These are phyloP conservation scores for Chaetops frenatus DNA, from an alignment of 2,113 vertebrate species.

Conservation along the genomic window DNA sequence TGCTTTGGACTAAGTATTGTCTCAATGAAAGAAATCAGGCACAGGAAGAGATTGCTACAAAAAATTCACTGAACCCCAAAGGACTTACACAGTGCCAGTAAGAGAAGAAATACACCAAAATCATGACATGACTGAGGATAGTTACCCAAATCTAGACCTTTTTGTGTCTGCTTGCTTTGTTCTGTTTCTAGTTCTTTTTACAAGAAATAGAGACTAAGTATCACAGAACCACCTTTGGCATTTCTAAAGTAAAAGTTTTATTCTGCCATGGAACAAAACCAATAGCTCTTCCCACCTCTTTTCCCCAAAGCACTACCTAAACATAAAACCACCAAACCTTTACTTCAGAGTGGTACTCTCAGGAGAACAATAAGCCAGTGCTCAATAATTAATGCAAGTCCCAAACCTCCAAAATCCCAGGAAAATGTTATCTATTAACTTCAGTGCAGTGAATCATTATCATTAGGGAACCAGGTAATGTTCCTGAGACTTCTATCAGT, in stretches of 20 bases:
- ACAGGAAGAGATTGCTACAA: not conserved
- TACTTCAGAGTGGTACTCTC: not conserved
- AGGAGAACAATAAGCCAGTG: not conserved
- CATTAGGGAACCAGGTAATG: not conserved
- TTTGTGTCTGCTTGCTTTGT: not conserved
- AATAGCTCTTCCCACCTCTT: fast-evolving
- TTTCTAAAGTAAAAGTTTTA: not conserved
- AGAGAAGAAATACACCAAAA: not conserved
- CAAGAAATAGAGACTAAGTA: not conserved
- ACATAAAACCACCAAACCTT: not conserved
- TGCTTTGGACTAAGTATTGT: not conserved
- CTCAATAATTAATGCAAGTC: not conserved
- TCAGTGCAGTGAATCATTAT: not conserved
- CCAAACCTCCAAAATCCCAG: not conserved
- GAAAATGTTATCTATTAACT: not conserved
- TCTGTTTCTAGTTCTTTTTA: not conserved
- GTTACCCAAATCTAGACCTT: not conserved
- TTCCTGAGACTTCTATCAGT: not conserved
- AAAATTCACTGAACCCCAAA: not conserved
- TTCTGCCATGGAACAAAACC: not conserved
- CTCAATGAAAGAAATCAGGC: not conserved
- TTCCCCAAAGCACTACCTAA: not conserved
- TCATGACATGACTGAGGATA: not conserved
- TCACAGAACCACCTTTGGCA: not conserved
- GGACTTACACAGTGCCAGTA: not conserved